Evolutionary conservation across 2,888 invertebrate species (phyloP).

Genomic region (Diarsia brunnea): DNA sequence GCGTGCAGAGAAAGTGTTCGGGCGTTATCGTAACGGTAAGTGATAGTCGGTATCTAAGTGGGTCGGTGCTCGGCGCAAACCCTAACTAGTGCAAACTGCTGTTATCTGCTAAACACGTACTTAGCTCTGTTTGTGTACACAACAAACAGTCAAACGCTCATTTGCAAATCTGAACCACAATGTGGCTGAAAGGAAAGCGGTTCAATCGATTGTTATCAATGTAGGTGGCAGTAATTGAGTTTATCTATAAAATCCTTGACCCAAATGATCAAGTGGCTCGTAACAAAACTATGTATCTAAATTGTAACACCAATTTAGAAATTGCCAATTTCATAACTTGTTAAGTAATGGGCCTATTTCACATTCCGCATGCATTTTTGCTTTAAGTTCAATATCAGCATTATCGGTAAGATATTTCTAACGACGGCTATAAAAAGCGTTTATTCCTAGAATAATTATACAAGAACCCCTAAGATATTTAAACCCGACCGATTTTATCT

Average conservation of each 20-base stretch:
- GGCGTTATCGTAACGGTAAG: constrained; percentile 80
- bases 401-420: background rate
- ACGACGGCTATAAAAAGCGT: background rate
- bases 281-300: constrained; percentile 11
- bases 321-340: constrained; percentile 9
- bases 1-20: constrained; percentile 83
- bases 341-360: constrained; percentile 12
- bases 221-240: constrained; percentile 41
- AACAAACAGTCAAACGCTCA: constrained; percentile 58
- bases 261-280: constrained; percentile 54
- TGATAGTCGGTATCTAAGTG: constrained; percentile 87
- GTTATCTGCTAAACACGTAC: constrained; percentile 75
- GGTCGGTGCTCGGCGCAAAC: constrained; percentile 79
- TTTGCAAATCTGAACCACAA: constrained; percentile 64
- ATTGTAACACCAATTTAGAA: constrained; percentile 17
- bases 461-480: background rate
- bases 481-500: background rate
- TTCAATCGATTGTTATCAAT: constrained; percentile 45
- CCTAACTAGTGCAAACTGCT: constrained; percentile 80
- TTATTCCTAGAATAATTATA: background rate
- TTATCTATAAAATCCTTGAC: constrained; percentile 73
- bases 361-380: constrained; percentile 5
- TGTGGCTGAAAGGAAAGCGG: constrained; percentile 38
- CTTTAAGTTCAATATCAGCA: background rate
- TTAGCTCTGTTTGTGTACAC: constrained; percentile 72